phyloP scores from a whole-genome alignment of 2,797 vertebrate species.

The Labroides dimidiatus region DNA sequence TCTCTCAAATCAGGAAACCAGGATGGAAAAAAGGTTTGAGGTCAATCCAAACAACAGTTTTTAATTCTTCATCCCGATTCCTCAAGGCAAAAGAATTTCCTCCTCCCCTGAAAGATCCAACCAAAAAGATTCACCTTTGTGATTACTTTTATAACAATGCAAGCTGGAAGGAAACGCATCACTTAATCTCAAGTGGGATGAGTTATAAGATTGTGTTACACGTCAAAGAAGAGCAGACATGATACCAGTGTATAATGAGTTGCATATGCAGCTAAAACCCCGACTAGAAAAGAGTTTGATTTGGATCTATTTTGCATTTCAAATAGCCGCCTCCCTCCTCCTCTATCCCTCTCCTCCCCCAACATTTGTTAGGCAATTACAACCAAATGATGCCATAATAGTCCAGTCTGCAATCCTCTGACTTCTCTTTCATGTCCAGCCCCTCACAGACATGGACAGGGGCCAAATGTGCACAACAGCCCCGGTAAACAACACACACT shows the following conservation, averaged over 20 bases:
- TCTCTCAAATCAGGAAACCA: not conserved
- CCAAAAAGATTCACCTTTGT: constrained; percentile 17
- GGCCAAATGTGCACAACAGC: constrained; percentile 58
- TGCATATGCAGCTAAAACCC: not conserved
- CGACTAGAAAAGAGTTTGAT: constrained; percentile 17
- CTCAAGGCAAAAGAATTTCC: not conserved
- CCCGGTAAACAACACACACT: constrained; percentile 45
- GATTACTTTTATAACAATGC: constrained; percentile 44
- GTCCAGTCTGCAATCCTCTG: constrained; percentile 39
- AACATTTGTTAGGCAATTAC: constrained; percentile 83
- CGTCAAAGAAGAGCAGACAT: not conserved
- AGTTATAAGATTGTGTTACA: constrained; percentile 38
- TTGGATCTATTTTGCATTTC: constrained; percentile 62
- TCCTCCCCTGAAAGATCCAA: constrained; percentile 11
- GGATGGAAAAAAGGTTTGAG: constrained; percentile 14
- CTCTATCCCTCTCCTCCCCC: constrained; percentile 25
- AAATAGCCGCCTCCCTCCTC: constrained; percentile 31
- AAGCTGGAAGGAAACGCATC: constrained; percentile 48
- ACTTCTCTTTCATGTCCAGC: constrained; percentile 65
- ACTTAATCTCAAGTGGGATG: constrained; percentile 43
- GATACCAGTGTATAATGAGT: not conserved
- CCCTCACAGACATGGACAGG: constrained; percentile 43
- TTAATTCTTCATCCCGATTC: constrained; percentile 19
- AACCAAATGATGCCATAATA: constrained; percentile 75
- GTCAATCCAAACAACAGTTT: constrained; percentile 23